Percentiles rank a stretch among this genome's conserved stretches.
Conservation (phyloP, 2,113 vertebrate species). For the Oncorhynchus nerka region DNA sequence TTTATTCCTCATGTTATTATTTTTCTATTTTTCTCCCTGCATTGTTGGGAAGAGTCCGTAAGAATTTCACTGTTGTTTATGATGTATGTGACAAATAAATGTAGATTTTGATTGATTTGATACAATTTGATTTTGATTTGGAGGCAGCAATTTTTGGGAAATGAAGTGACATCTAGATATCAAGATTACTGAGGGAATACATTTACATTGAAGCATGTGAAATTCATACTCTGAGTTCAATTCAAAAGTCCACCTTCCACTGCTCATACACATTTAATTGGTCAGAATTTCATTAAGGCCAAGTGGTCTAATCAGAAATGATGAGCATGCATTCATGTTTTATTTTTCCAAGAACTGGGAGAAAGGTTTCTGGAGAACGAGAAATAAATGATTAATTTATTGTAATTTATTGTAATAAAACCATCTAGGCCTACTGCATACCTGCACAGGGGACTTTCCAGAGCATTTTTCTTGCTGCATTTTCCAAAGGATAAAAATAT, state of each 20-base stretch:
- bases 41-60: no score
- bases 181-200: no score
- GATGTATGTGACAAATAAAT: no score
- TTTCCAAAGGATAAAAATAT: conserved; percentile 12
- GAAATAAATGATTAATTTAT: not conserved
- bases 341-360: not conserved
- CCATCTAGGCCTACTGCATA: not conserved
- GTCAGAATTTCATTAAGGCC: not conserved
- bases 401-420: not conserved
- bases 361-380: not conserved
- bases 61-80: no score
- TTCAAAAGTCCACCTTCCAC: not conserved
- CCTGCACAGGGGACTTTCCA: not conserved
- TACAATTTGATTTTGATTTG: no score
- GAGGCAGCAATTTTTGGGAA: no score
- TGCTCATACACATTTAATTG: not conserved
- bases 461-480: not conserved
- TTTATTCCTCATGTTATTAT: no score
- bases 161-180: no score
- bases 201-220: no score
- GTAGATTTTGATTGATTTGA: no score
- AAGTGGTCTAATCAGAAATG: not conserved
- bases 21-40: no score
- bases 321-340: not conserved
- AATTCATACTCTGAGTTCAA: not conserved